Percentiles rank a stretch among this genome's conserved stretches.
Conservation (phyloP, 2,888 invertebrate genomes). For the Agrenia bidenticulata region DNA sequence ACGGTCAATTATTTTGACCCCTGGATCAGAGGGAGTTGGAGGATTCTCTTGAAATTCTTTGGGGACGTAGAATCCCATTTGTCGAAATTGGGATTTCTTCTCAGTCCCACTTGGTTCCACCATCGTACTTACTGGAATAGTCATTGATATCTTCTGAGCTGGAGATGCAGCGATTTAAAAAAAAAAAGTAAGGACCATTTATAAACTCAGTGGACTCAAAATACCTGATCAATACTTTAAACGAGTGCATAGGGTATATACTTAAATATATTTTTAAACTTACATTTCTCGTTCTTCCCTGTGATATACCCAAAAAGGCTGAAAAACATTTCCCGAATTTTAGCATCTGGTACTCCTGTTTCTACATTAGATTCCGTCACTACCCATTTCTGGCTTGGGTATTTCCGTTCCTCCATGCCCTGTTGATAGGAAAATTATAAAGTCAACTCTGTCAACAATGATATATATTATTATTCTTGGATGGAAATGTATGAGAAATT, state of each 20-base stretch:
- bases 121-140: conserved; percentile 38
- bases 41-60: conserved; percentile 32
- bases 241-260: too few relatives aligned
- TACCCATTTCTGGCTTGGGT: conserved; percentile 33
- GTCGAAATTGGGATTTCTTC: conserved; percentile 24
- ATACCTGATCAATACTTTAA: not conserved
- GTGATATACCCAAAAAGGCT: conserved; percentile 40
- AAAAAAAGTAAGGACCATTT: not conserved
- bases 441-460: too few relatives aligned
- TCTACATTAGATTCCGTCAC: conserved; percentile 20
- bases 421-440: too few relatives aligned
- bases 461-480: not conserved
- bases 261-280: too few relatives aligned
- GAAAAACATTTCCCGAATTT: conserved; percentile 30
- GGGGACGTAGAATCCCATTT: conserved; percentile 42
- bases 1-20: conserved; percentile 24
- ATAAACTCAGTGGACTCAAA: not conserved
- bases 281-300: conserved; percentile 40
- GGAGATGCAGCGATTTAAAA: not conserved
- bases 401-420: conserved; percentile 33
- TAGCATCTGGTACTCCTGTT: not conserved
- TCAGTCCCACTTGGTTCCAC: conserved; percentile 23
- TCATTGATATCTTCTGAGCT: conserved; percentile 40
- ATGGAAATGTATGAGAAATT: not conserved
- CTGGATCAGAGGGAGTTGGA: conserved; percentile 29